These are phyloP conservation scores for Melanerpes aurifrons DNA, from an alignment of 2,113 vertebrate genomes.

Conservation along the genomic window DNA sequence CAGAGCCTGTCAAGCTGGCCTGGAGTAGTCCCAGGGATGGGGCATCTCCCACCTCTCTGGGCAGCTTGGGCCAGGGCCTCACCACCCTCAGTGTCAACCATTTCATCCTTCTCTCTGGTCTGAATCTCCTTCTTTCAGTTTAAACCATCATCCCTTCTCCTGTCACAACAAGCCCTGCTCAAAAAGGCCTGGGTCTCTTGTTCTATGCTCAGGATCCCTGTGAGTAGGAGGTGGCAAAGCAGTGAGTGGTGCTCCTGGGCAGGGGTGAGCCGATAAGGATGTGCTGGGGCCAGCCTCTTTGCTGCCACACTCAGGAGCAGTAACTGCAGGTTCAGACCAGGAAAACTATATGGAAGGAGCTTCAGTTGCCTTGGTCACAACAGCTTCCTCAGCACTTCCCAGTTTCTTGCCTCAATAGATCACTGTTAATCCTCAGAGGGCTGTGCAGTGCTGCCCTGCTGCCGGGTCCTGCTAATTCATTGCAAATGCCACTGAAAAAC, in stretches of 20 bases:
- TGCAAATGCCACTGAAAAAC: not conserved
- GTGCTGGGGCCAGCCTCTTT: not conserved
- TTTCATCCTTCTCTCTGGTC: not conserved
- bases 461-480: conserved; percentile 13
- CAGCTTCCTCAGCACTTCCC: conserved; percentile 10
- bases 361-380: not conserved
- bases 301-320: not conserved
- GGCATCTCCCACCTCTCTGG: not conserved
- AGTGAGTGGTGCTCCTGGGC: not conserved
- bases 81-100: not conserved
- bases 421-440: not conserved
- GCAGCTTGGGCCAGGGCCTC: not conserved
- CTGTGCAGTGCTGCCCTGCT: not conserved
- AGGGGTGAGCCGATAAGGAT: not conserved
- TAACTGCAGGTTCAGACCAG: not conserved
- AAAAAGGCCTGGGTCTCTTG: not conserved
- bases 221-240: not conserved
- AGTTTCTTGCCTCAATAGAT: conserved; percentile 14
- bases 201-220: not conserved
- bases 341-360: not conserved
- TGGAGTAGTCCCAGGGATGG: not conserved
- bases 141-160: not conserved
- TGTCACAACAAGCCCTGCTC: not conserved
- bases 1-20: not conserved
- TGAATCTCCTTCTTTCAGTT: not conserved